phyloP scores from a whole-genome alignment of 2,797 vertebrate genomes.

The Trachurus trachurus region DNA sequence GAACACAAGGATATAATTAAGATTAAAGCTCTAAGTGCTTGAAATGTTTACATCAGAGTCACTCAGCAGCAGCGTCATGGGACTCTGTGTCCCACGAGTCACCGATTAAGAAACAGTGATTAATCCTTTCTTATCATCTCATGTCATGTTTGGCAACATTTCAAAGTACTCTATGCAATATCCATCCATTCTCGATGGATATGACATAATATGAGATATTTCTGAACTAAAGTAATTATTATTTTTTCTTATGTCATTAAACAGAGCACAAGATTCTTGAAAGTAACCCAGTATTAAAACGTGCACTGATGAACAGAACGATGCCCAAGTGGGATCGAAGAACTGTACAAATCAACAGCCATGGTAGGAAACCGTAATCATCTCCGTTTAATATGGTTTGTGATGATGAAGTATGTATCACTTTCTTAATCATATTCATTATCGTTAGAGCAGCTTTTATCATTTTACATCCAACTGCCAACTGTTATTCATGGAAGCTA shows the following conservation, averaged over 20 bases:
- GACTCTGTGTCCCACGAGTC: neutral
- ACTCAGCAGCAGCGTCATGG: slow-evolving; percentile 2
- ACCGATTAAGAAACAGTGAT: neutral
- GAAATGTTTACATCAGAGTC: slow-evolving; percentile 13
- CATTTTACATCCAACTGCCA: neutral
- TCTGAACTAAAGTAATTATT: neutral
- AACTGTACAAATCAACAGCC: slow-evolving; percentile 73
- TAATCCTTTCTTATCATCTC: slow-evolving; percentile 3
- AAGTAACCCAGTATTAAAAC: slow-evolving; percentile 58
- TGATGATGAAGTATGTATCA: neutral
- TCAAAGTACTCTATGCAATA: neutral
- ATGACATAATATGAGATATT: neutral
- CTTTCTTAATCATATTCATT: neutral
- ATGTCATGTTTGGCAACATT: slow-evolving; percentile 5
- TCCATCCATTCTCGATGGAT: neutral
- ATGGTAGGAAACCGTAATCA: slow-evolving; percentile 58
- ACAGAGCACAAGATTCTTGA: slow-evolving; percentile 74
- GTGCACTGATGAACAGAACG: slow-evolving; percentile 62
- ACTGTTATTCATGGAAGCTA: neutral
- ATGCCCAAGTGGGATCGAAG: slow-evolving; percentile 73
- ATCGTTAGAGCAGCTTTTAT: neutral
- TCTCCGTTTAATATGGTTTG: neutral
- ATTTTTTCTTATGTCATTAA: neutral
- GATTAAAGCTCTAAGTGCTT: slow-evolving; percentile 32
- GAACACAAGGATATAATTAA: slow-evolving; percentile 24